phyloP scores from a whole-genome alignment of 92 coral and sea anemone genomes.

The Chrysogorgia sp. region DNA sequence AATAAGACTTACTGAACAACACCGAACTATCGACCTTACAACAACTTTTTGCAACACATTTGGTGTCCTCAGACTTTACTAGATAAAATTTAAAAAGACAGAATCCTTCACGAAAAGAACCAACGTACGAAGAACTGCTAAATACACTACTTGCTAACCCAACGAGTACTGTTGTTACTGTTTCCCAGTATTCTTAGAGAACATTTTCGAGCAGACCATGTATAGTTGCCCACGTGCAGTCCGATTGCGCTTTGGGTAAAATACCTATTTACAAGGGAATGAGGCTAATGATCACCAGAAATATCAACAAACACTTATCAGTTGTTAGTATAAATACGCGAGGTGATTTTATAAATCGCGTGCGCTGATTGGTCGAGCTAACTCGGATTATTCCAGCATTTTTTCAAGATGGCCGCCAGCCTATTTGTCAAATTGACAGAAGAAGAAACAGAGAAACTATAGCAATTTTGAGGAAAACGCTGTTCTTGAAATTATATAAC shows the following conservation, averaged over 20 bases:
- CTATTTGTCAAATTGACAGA: no score
- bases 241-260: constrained; percentile 9
- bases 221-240: background rate
- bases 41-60: constrained; percentile 30
- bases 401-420: no score
- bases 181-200: constrained; percentile 25
- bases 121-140: background rate
- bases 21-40: constrained; percentile 14
- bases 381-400: background rate
- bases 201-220: background rate
- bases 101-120: constrained; percentile 10
- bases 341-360: no score
- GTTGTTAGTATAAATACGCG: constrained; percentile 42
- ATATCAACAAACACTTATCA: constrained; percentile 18
- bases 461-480: background rate
- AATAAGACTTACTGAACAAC: constrained; percentile 31
- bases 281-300: constrained; percentile 27
- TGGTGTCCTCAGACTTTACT: constrained; percentile 47
- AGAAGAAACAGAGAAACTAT: no score
- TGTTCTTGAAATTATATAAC: constrained; percentile 5
- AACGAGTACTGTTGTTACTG: constrained; percentile 1
- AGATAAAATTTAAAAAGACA: constrained; percentile 15
- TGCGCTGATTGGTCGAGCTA: constrained; percentile 11
- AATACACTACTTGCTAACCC: background rate
- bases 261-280: constrained; percentile 20